Evolutionary conservation across 53 echinoderm and acorn worm species (phyloP).

Genomic region (Glandiceps talaboti): DNA sequence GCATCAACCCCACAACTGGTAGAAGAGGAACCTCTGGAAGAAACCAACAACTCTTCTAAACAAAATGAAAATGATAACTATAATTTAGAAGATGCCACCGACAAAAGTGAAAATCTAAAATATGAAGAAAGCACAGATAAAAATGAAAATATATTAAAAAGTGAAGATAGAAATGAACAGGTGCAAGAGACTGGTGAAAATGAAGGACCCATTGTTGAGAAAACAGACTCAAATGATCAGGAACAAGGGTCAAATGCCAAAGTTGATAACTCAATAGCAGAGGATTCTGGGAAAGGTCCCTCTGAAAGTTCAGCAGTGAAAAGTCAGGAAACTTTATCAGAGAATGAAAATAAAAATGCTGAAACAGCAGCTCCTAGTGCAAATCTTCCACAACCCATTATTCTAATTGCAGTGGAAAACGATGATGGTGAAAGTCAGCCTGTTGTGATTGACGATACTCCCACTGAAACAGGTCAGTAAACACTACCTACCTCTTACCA

Average conservation of each 20-base stretch:
- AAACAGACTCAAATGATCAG: not conserved
- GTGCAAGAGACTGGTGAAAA: not conserved
- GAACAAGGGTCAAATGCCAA: not conserved
- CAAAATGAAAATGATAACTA: not conserved
- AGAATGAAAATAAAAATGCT: not conserved
- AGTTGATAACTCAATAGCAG: not conserved
- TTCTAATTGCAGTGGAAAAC: conserved; percentile 59
- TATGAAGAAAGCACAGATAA: not conserved
- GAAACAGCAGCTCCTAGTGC: not conserved
- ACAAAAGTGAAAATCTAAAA: not conserved
- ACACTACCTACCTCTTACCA: no score
- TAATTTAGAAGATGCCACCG: not conserved
- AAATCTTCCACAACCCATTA: no score
- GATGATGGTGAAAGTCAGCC: conserved; percentile 40
- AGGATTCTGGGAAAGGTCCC: not conserved
- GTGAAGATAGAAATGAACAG: not conserved
- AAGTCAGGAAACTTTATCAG: no score
- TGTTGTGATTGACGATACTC: conserved; percentile 47
- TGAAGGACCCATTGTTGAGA: not conserved
- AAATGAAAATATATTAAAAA: no score
- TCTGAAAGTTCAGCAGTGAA: not conserved
- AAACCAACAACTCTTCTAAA: not conserved
- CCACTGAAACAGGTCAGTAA: no score
- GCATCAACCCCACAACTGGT: not conserved
- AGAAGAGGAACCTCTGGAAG: not conserved